Percentiles rank a stretch among this genome's conserved stretches.
Conservation (phyloP, 2,113 vertebrate species). For the Notothenia rossii region DNA sequence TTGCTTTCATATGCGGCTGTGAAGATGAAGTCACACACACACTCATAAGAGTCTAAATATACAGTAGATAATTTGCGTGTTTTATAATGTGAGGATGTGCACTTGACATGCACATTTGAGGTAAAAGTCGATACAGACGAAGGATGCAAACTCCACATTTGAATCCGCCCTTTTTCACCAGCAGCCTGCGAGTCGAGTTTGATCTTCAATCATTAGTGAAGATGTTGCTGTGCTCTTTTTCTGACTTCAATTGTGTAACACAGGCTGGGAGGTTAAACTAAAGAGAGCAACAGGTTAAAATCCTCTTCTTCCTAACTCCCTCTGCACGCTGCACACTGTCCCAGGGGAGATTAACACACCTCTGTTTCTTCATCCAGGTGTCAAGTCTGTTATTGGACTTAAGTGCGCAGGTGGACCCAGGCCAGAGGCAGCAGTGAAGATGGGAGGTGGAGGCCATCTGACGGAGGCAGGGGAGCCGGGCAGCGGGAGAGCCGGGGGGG, state of each 20-base stretch:
- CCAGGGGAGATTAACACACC: background rate
- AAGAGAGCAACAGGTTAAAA: constrained; percentile 15
- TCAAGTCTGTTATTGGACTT: constrained; percentile 27
- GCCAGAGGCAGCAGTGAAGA: constrained; percentile 38
- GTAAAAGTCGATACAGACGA: background rate
- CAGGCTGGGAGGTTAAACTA: background rate
- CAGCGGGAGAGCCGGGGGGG: constrained; percentile 18
- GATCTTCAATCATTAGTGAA: constrained; percentile 60
- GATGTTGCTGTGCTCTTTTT: constrained; percentile 33
- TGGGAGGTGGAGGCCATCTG: constrained; percentile 65
- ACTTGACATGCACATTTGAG: too few relatives aligned
- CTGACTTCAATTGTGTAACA: constrained; percentile 28
- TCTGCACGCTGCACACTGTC: background rate
- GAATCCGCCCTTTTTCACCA: background rate
- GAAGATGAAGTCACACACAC: background rate
- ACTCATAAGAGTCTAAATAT: background rate
- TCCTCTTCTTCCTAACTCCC: background rate
- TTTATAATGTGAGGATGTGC: background rate
- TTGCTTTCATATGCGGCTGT: background rate
- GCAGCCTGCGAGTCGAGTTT: constrained; percentile 26
- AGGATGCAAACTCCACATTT: background rate
- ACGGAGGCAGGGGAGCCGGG: constrained; percentile 31
- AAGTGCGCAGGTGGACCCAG: constrained; percentile 37
- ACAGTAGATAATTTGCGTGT: background rate
- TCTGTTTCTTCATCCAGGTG: constrained; percentile 37